A percentile compares a stretch with the other conserved stretches of the same genome.
Conservation (phyloP, 37 sponge, comb jelly and placozoan genomes). For the Beroe forskalii region DNA sequence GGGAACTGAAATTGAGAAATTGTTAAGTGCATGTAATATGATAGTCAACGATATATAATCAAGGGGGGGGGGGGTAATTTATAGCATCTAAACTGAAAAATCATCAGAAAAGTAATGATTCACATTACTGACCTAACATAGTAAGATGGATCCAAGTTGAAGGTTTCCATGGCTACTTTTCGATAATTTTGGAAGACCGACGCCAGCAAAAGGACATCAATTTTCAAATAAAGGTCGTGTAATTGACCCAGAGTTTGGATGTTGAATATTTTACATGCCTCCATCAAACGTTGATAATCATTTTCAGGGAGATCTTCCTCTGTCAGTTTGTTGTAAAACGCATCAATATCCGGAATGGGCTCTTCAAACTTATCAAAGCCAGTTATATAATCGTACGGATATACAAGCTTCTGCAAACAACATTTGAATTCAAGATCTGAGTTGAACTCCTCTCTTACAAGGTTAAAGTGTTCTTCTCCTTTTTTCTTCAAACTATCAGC, state of each 20-base stretch:
- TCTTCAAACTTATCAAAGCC: constrained; percentile 3
- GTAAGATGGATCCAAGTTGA: constrained; percentile 1
- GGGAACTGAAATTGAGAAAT: no score
- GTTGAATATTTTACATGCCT: not conserved
- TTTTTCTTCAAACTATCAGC: not conserved
- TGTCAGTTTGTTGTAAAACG: constrained; percentile 26
- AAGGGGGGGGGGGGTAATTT: no score
- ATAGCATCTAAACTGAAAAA: no score
- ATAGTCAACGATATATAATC: no score
- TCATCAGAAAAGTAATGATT: no score
- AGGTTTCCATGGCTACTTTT: not conserved
- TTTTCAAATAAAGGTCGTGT: not conserved
- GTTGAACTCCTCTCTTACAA: not conserved
- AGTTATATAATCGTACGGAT: constrained; percentile 18
- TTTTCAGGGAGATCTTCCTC: constrained; percentile 32
- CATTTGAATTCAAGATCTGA: not conserved
- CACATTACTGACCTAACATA: no score
- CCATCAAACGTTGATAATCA: not conserved
- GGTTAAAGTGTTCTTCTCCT: not conserved
- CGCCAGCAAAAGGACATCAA: constrained; percentile 10
- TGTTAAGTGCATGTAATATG: no score
- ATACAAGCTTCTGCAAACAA: not conserved
- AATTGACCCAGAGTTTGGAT: not conserved
- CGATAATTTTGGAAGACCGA: constrained; percentile 12
- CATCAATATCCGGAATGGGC: not conserved